Conservation (phyloP, 2,888 invertebrate genomes). For the Leucophora obtusa region DNA sequence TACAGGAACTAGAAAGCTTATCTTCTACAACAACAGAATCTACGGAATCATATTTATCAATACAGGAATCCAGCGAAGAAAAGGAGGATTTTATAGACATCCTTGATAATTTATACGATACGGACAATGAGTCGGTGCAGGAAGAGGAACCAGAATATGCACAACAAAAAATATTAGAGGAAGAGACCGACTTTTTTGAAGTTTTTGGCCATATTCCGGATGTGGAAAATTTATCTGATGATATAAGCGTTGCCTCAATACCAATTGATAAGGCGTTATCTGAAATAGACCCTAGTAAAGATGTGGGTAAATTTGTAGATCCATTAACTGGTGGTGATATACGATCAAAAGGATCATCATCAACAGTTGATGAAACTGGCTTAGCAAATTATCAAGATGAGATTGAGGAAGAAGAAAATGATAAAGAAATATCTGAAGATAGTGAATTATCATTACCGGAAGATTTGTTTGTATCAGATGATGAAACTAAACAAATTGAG, state of each 20-base stretch:
- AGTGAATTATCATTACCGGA: background rate
- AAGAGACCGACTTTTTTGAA: slow-evolving; percentile 65
- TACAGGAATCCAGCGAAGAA: background rate
- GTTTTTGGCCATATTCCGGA: slow-evolving; percentile 66
- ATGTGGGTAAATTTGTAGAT: slow-evolving; percentile 64
- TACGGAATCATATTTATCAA: background rate
- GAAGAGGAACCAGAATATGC: slow-evolving; percentile 35
- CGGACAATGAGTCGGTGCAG: slow-evolving; percentile 13
- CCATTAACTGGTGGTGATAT: slow-evolving; percentile 54
- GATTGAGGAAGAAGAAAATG: background rate
- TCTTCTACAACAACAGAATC: background rate
- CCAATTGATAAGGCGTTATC: background rate
- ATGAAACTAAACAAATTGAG: background rate
- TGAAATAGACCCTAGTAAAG: background rate
- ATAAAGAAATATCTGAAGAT: background rate
- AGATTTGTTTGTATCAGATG: slow-evolving; percentile 19
- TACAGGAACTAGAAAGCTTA: background rate
- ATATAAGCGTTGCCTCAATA: slow-evolving; percentile 15
- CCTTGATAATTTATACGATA: slow-evolving; percentile 3
- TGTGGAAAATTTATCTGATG: slow-evolving; percentile 61
- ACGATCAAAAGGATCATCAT: background rate
- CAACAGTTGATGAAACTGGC: background rate
- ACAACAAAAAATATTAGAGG: background rate
- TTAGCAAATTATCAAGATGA: background rate
- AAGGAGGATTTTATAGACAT: slow-evolving; percentile 3